phyloP scores from a whole-genome alignment of 2,113 vertebrate species.

The Pomatostomus ruficeps region DNA sequence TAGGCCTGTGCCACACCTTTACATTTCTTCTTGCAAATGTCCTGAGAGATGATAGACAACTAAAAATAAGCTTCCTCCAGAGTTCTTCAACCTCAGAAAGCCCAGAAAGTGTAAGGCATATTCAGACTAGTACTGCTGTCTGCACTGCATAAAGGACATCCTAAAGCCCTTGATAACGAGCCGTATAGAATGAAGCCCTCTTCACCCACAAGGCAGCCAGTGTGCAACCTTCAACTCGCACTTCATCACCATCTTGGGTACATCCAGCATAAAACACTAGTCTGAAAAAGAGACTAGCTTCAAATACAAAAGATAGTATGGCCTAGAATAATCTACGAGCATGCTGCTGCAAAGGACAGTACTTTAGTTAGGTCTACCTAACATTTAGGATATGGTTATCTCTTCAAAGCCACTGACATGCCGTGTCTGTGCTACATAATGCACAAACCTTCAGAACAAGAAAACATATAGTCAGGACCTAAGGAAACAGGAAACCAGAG shows the following conservation, averaged over 20 bases:
- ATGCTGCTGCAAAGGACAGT: background rate
- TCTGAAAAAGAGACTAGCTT: background rate
- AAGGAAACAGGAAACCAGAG: background rate
- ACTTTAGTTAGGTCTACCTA: background rate
- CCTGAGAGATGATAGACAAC: background rate
- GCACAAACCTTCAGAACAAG: background rate
- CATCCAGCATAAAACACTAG: background rate
- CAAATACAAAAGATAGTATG: background rate
- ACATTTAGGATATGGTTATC: background rate
- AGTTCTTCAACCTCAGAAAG: background rate
- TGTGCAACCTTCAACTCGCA: background rate
- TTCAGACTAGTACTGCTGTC: background rate
- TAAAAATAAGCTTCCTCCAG: background rate
- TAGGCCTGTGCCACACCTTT: background rate
- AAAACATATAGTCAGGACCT: background rate
- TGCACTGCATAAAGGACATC: too few relatives aligned
- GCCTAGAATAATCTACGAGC: fast-evolving
- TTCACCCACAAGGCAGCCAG: background rate
- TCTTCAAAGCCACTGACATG: background rate
- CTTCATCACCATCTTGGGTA: background rate
- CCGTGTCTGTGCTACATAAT: background rate
- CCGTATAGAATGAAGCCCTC: fast-evolving
- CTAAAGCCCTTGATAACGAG: too few relatives aligned
- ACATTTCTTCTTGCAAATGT: background rate
- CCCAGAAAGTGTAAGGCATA: background rate